Evolutionary conservation across 2,888 invertebrate genomes (phyloP).

Genomic region (Litoditis marina): DNA sequence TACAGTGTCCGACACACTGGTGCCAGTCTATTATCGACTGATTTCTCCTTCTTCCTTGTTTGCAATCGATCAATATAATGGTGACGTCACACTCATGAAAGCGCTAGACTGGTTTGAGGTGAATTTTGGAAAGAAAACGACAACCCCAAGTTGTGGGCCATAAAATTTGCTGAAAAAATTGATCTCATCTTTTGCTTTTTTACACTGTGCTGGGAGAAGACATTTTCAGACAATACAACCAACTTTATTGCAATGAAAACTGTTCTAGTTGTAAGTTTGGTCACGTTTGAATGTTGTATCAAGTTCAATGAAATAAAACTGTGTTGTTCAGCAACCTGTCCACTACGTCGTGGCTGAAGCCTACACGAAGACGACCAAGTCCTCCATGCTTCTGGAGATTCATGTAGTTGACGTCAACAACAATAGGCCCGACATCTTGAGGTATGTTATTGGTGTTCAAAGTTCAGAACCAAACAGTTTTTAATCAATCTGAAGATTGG

Average conservation of each 20-base stretch:
- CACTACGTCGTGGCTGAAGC: constrained; percentile 32
- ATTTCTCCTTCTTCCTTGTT: constrained; percentile 68
- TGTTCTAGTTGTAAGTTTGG: no score
- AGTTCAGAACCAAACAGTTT: neutral
- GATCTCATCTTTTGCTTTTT: no score
- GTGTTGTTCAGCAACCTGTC: constrained; percentile 15
- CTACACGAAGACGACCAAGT: constrained; percentile 16
- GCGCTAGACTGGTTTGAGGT: constrained; percentile 65
- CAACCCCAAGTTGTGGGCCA: no score
- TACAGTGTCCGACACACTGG: constrained; percentile 25
- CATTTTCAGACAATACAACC: no score
- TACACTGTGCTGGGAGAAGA: no score
- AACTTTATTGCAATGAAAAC: no score
- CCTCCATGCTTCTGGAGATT: constrained; percentile 65
- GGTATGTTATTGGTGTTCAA: constrained; percentile 12
- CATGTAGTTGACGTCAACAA: constrained; percentile 79
- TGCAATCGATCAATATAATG: constrained; percentile 87
- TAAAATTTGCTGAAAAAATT: neutral
- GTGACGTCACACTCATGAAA: constrained; percentile 79
- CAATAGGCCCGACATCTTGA: constrained; percentile 85
- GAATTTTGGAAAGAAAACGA: no score
- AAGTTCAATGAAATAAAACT: no score
- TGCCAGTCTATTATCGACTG: constrained; percentile 36
- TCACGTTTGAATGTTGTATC: no score
- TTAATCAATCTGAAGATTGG: neutral